Base-by-base conservation (phyloP, 2,888 invertebrate species). In the Drosophila infuscata region DNA sequence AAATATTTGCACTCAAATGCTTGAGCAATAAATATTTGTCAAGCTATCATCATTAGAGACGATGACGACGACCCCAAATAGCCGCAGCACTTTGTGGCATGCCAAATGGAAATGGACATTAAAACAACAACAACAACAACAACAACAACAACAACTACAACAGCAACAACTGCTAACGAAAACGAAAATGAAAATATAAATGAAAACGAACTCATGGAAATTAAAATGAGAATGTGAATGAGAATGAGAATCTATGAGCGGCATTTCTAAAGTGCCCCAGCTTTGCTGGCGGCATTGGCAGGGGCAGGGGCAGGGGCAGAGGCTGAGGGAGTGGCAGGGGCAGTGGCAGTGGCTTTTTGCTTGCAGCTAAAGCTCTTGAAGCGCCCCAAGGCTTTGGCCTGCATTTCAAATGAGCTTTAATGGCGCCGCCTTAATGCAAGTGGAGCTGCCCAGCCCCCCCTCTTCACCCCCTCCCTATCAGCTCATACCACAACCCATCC, bases 1-100 rank as follows among this genome's bases (percentile, higher is more conserved):
- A 87, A 87, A 87, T 87, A 90, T 87, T 90, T 87, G 90, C 90
- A 90, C 90, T 87, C 90, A 90, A 90, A 87, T 81, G 89, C 83
- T 90, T 83, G 76, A 81, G 90, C 89, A 90, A 87, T 87, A 87
- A 87, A 87, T 87, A 86, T 86, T 86, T 86, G 90, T 86, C 85
- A 86, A 89, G 85, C 85, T 70, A 85, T 85, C 85, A 88, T 89
- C 85, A 85, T 85, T 89, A 85, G 79, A 80, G 63, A 58, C 54
- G 30, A 36, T 36, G n/a, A 32, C 32, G 61, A 38, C 51, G 61
- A 62, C 80, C 77, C 75, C 65, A 69, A 68, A 63, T 62, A 61
- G 59, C 51, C 35, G 25, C 32, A 35, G 25, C 61, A 56, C 61
- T 74, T 41, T n/a, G 56, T 51, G 36, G 52, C 32, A 36, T 36